Evolutionary conservation across 2,888 invertebrate genomes (phyloP), one percentile per base, ranked within the genome.

Genomic region (Oscheius sp.): DNA sequence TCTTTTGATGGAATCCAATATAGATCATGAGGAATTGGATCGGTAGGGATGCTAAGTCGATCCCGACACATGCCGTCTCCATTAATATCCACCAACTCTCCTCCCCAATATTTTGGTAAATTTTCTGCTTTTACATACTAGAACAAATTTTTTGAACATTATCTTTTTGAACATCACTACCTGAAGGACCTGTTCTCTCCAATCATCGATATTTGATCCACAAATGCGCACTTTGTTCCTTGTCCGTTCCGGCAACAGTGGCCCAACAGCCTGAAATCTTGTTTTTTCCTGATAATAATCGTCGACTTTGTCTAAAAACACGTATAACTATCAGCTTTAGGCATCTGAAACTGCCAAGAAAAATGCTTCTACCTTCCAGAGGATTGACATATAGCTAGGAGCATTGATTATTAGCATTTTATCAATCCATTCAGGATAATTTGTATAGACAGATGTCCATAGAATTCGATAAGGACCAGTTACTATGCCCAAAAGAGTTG

Each of bases 391-490:
- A 59, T 80, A 82, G 22, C 74, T 74, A 8, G 82, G 80, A 2
- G 75, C 77, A 66, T 82, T 82, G 45, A 82, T 74, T 3, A 81
- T 64, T n/a, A 77, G 64, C 50, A 78, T 62, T n/a, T 73, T 70
- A 44, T 68, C 71, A 51, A 82, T 77, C 81, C 79, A 79, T 65
- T 82, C 82, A 2, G 82, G 82, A 59, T 79, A 82, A 33, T 80
- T 80, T 1, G 75, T 78, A 67, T 79, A 79, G 4, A 81, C 79
- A 1, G 74, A 72, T 12, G 78, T 79, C 82, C 82, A 82, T 5
- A 82, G 71, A 20, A 81, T 79, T 9, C 80, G 71, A 62, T 80
- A 81, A 4, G 82, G 82, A 41, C 82, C 80, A 54, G 82, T 81
- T 47, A 80, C 81, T 14, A 82, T 72, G 33, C 71, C 72, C 30